Base-by-base conservation (phyloP, 2,113 vertebrate genomes). In the Nesoenas mayeri region DNA sequence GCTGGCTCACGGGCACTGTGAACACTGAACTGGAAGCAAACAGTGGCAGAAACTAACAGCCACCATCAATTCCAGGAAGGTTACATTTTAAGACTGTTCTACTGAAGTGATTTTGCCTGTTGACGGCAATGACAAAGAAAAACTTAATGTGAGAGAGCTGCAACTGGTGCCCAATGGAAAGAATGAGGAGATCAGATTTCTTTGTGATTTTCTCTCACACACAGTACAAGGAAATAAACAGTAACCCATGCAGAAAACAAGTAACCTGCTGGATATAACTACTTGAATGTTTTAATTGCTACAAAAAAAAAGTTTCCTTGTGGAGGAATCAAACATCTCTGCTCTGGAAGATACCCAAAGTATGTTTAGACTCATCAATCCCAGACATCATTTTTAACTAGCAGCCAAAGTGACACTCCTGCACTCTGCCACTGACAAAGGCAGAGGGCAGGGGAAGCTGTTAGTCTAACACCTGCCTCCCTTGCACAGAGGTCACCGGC, bases 351-450 rank as follows among this genome's bases (percentile, higher is more conserved):
- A 92, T 85, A 86, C 53, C 57, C 88, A 51, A 90, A 90, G 66
- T 78, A 80, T 14, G 26, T 89, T 96, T 85, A 94, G 67, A 88
- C 66, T 90, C 77, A 93, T 87, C 87, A 85, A 44, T 91, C 87
- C 86, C 93, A 96, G 94, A 89, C 92, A 85, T 81, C 11, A 31
- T 38, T 92, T 93, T 86, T 74, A 95, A 85, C 81, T 83, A 96
- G 93, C 94, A 96, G 93, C 89, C 94, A 95, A 95, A 92, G 85
- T 87, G 91, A 86, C 92, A 89, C 95, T 90, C 85, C 89, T 94
- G 93, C 85, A 74, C 58, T 89, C 85, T 91, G 61, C 81, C 72
- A 77, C 13, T 34, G 48, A 53, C 77, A 72, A 74, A 79, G 58
- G 47, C 65, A 34, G 34, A 79, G 93, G 91, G 96, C 87, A 93